Evolutionary conservation across 2,113 vertebrate genomes (phyloP), one percentile per base, ranked within the genome.

Genomic region (Tringa solitaria): DNA sequence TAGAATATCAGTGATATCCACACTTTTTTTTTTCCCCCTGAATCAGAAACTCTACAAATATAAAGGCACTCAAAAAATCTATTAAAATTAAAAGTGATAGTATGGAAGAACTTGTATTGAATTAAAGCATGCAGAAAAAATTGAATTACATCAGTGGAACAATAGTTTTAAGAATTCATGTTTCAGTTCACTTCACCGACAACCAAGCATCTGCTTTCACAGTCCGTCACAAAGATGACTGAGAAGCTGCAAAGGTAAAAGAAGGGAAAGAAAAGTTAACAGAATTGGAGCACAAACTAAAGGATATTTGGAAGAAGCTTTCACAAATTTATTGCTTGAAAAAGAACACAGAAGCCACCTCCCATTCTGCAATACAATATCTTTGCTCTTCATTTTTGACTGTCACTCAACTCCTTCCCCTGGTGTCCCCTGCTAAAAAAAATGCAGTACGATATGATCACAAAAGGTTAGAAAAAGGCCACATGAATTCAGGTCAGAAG

Each of bases 1-100:
- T 39, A 84, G 27, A 91, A 72, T 30, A 20, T 76, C 87, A 48
- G 14, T 13, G 10, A 41, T 13, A 60, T 27, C 21, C 37, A 28
- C 41, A 21, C 9, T 12, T 8, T 45, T 15, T 21, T 46, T 21
- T 10, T 4, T 0, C 0, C 6, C 7, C 14, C 8, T 10, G 3
- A 93, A 94, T 81, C 26, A 78, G 80, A 89, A 90, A 70, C 45
- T 53, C 41, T 79, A 67, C 51, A 78, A 41, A 84, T 41, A 54
- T 7, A 91, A 89, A 90, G 10, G 33, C 6, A 68, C 30, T 59
- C 33, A 41, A 67, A 67, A 64, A 51, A 19, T 23, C 72, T 60
- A 56, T 32, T 93, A 73, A 75, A 79, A 92, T 70, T 45, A 72
- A 84, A 93, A 85, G 24, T 37, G 6, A 80, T 8, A 32, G 12